phyloP scores from a whole-genome alignment of 2,888 invertebrate species.

The Lamellibrachia columna region DNA sequence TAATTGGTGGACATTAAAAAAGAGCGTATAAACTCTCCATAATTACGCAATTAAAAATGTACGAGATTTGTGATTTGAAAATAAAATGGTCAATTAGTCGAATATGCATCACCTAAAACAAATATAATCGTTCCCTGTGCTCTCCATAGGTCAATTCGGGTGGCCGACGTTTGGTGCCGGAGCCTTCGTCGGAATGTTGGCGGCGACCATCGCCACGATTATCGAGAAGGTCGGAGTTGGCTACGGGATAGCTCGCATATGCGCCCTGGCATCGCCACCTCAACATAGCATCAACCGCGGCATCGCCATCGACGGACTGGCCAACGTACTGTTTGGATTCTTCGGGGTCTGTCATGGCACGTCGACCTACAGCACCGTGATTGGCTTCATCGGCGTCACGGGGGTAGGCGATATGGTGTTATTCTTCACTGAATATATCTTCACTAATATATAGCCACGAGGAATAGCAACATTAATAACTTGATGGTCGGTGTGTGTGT shows the following conservation, averaged over 20 bases:
- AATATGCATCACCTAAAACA: not conserved
- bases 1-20: too few relatives aligned
- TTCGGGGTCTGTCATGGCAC: slow-evolving; percentile 87
- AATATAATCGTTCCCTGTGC: too few relatives aligned
- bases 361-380: slow-evolving; percentile 86
- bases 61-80: too few relatives aligned
- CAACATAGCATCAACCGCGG: slow-evolving; percentile 31
- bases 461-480: too few relatives aligned
- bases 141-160: slow-evolving; percentile 29
- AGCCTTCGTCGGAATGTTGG: slow-evolving; percentile 26
- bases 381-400: slow-evolving; percentile 85
- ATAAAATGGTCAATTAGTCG: too few relatives aligned
- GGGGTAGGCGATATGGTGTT: slow-evolving; percentile 68
- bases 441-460: too few relatives aligned
- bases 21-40: not conserved
- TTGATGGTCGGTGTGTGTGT: too few relatives aligned
- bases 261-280: slow-evolving; percentile 28
- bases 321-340: slow-evolving; percentile 80
- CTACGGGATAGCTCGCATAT: slow-evolving; percentile 25
- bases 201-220: slow-evolving; percentile 27
- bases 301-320: slow-evolving; percentile 78
- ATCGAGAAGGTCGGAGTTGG: slow-evolving; percentile 27
- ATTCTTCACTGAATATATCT: not conserved
- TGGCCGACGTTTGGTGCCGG: slow-evolving; percentile 23
- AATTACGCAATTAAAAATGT: too few relatives aligned